Evolutionary conservation across 2,797 vertebrate genomes (phyloP), one percentile per base, ranked within the genome.

Genomic region (Falco rusticolus): DNA sequence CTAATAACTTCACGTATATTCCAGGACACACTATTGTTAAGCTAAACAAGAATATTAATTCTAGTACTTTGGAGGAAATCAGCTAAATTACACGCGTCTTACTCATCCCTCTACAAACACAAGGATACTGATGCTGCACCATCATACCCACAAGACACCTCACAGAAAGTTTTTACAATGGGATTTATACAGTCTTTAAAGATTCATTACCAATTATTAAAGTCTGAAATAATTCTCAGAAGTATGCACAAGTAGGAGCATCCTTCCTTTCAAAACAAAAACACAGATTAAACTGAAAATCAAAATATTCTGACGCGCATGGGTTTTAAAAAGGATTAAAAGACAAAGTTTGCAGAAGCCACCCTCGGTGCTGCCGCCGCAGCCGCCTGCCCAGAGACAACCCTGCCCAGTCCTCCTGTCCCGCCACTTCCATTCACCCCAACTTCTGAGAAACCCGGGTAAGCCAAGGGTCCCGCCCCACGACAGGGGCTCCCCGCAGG

Each of bases 261-360:
- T 2, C 26, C 16, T 29, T 37, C 33, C 45, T 16, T n/a, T 33
- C 34, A 28, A 41, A 54, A 24, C 6, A 57, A 72, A 50, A 9
- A 3, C 4, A 26, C 13, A 25, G 34, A 51, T 13, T 33, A 24
- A 72, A 24, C 17, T 1, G 43, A 37, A 22, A 47, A n/a, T 0
- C 17, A 2, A 10, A 33, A 7, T 4, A 18, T 34, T 13, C 29
- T 2, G 3, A 13, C 64, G 10, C 4, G 3, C 0, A 0, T 0
- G 6, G 5, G 9, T 54, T 74, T 57, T 5, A 13, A 16, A 39
- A 11, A 28, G 7, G 6, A 8, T 3, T 5, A 16, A 17, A 34
- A 2, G 8, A 3, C 0, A 28, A 48, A 4, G 14, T 17, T 48
- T 10, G 16, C 43, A 16, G 17, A 25, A 68, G 9, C 1, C 47